A percentile compares a stretch with the other conserved stretches of the same genome.
phyloP scores from a whole-genome alignment of 2,888 invertebrate genomes.

The Clistopyga incitator region DNA sequence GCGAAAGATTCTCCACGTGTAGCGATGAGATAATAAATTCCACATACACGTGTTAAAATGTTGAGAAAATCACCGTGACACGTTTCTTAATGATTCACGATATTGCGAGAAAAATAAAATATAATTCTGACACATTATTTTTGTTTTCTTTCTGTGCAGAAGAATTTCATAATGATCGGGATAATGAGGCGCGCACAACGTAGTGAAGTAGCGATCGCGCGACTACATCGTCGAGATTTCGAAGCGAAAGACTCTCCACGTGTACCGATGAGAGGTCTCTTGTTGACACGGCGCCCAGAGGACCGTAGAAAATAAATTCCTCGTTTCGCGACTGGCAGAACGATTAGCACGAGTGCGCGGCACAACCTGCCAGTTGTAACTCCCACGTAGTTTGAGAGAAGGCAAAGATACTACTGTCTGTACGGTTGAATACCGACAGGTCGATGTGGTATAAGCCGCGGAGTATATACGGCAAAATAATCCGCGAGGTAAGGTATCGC shows the following conservation, averaged over 20 bases:
- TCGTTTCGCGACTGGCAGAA: slow-evolving; percentile 21
- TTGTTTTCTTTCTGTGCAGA: too few relatives aligned
- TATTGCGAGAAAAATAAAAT: too few relatives aligned
- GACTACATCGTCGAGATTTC: neutral
- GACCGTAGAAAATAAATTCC: slow-evolving; percentile 24
- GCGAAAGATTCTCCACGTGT: neutral
- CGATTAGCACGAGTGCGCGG: slow-evolving; percentile 8
- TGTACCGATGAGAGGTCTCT: neutral
- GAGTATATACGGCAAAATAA: neutral
- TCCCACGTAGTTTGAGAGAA: slow-evolving; percentile 21
- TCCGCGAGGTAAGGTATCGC: neutral
- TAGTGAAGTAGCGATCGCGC: neutral
- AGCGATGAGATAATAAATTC: too few relatives aligned
- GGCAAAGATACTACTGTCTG: slow-evolving; percentile 3
- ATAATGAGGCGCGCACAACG: slow-evolving; percentile 17
- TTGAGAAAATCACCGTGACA: too few relatives aligned
- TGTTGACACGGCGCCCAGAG: neutral
- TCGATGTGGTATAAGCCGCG: slow-evolving; percentile 4
- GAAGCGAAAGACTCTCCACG: neutral
- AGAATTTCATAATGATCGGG: too few relatives aligned
- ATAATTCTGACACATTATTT: too few relatives aligned
- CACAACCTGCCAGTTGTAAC: slow-evolving; percentile 21
- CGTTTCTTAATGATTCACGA: too few relatives aligned
- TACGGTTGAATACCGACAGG: neutral
- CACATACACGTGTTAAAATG: too few relatives aligned